These are phyloP conservation scores for Lottia scabra DNA, from an alignment of 2,888 invertebrate genomes.

Conservation along the genomic window DNA sequence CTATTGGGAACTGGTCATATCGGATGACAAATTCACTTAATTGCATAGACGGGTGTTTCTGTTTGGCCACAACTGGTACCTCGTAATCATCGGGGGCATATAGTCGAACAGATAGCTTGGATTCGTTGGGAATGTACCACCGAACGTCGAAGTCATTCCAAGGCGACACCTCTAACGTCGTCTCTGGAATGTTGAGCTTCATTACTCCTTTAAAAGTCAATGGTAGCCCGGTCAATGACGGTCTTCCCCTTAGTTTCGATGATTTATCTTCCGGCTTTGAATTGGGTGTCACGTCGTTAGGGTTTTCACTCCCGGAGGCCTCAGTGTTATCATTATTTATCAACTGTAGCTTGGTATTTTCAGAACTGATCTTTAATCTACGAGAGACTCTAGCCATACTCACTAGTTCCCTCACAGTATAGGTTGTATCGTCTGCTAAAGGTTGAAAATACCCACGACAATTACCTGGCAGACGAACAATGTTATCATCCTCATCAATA, in stretches of 20 bases:
- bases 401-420: conserved; percentile 48
- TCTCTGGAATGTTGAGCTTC: conserved; percentile 43
- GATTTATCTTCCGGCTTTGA: conserved; percentile 31
- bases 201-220: conserved; percentile 44
- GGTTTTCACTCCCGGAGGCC: conserved; percentile 8
- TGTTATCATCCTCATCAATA: conserved; percentile 43
- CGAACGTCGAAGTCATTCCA: conserved; percentile 40
- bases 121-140: conserved; percentile 46
- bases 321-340: neutral
- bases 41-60: conserved; percentile 17
- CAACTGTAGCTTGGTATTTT: neutral
- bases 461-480: conserved; percentile 40
- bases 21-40: conserved; percentile 39
- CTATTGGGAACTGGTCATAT: conserved; percentile 46
- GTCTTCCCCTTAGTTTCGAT: conserved; percentile 27
- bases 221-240: conserved; percentile 37
- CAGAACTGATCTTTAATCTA: conserved; percentile 43
- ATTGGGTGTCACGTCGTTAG: neutral
- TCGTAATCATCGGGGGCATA: conserved; percentile 33
- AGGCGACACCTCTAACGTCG: conserved; percentile 46
- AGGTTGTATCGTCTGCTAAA: conserved; percentile 41
- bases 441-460: conserved; percentile 52
- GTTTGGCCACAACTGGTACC: conserved; percentile 24
- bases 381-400: conserved; percentile 47
- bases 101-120: conserved; percentile 33